Conservation (phyloP, 2,888 invertebrate genomes). For the Macropis europaea region DNA sequence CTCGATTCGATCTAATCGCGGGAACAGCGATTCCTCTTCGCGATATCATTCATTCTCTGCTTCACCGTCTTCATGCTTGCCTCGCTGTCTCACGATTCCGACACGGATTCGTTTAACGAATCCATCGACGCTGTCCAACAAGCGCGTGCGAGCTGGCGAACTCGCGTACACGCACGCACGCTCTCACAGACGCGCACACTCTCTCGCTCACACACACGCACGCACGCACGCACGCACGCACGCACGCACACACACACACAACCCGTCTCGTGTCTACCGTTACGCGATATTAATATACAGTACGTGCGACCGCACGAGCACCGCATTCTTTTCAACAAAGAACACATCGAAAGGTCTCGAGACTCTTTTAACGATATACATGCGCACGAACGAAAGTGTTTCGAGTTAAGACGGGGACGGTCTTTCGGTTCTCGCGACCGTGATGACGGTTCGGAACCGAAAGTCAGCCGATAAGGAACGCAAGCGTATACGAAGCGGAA, state of each 20-base stretch:
- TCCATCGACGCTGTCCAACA: background rate
- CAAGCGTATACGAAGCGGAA: too few relatives aligned
- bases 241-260: too few relatives aligned
- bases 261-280: too few relatives aligned
- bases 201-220: too few relatives aligned
- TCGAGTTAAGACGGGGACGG: too few relatives aligned
- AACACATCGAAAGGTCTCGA: conserved; percentile 51
- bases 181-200: too few relatives aligned
- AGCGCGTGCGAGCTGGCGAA: background rate
- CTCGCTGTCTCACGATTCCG: background rate
- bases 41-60: background rate
- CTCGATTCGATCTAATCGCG: conserved; percentile 16
- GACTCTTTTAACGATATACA: conserved; percentile 20
- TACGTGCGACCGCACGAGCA: conserved; percentile 3
- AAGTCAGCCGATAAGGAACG: too few relatives aligned
- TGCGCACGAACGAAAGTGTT: conserved; percentile 20
- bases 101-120: conserved; percentile 33
- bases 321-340: conserved; percentile 24
- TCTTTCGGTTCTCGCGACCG: too few relatives aligned
- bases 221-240: too few relatives aligned
- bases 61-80: background rate
- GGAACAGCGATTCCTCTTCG: background rate
- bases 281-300: conserved; percentile 20
- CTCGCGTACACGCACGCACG: background rate
- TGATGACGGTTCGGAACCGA: conserved; percentile 2